Percentiles rank a stretch among this genome's conserved stretches.
These are phyloP conservation scores for Cryptophagus acutangulus DNA, from an alignment of 2,888 invertebrate genomes.

Conservation along the genomic window DNA sequence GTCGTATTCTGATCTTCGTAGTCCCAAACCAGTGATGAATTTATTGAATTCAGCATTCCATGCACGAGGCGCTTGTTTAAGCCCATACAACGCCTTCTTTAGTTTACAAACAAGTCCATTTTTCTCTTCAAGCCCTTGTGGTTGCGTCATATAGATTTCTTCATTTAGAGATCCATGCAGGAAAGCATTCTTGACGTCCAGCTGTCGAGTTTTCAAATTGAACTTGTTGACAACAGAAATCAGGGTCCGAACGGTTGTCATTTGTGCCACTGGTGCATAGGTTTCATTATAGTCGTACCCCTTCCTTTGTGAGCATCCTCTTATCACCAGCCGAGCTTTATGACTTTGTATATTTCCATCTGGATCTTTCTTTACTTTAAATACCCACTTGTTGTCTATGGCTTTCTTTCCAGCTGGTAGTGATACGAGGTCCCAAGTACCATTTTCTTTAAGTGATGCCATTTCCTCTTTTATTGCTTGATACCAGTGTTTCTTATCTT, in stretches of 20 bases:
- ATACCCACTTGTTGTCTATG: slow-evolving; percentile 20
- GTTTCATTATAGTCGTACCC: slow-evolving; percentile 12
- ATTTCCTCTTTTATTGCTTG: slow-evolving; percentile 5
- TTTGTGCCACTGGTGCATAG: slow-evolving; percentile 28
- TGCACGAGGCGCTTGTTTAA: slow-evolving; percentile 24
- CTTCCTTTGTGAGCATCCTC: slow-evolving; percentile 20
- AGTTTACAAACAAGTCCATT: slow-evolving; percentile 23
- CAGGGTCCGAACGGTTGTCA: slow-evolving; percentile 25
- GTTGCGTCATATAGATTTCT: slow-evolving; percentile 24
- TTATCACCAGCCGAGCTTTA: slow-evolving; percentile 22
- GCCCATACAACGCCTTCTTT: slow-evolving; percentile 26
- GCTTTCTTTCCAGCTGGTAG: slow-evolving; percentile 16
- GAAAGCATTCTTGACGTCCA: slow-evolving; percentile 27
- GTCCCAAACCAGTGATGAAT: slow-evolving; percentile 15
- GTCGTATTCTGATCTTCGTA: too few relatives aligned
- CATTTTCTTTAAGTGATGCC: slow-evolving; percentile 7
- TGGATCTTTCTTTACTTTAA: slow-evolving; percentile 14
- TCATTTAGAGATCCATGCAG: slow-evolving; percentile 26
- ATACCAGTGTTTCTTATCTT: neutral
- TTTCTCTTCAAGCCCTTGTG: slow-evolving; percentile 17
- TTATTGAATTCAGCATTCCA: slow-evolving; percentile 26
- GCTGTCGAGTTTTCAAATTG: slow-evolving; percentile 18
- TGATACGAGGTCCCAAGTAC: slow-evolving; percentile 17
- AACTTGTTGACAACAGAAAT: slow-evolving; percentile 20
- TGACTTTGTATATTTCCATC: too few relatives aligned